Evolutionary conservation across 2,888 invertebrate species (phyloP).

Genomic region (Lepidocyrtinus sp.): DNA sequence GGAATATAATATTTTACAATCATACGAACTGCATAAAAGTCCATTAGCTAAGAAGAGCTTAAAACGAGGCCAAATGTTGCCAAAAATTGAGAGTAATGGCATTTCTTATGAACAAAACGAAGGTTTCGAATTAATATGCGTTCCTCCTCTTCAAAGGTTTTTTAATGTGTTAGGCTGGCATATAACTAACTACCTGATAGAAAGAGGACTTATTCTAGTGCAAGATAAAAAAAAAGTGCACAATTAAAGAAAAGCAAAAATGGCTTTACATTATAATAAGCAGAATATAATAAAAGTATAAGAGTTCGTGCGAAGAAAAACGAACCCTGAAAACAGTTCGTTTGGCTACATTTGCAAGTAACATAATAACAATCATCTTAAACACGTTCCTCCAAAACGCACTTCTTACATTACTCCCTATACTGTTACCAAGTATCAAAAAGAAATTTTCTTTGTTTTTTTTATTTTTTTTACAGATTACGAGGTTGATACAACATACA

Average conservation of each 20-base stretch:
- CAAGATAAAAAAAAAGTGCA: background rate
- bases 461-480: background rate
- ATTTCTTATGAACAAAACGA: background rate
- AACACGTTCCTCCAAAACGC: background rate
- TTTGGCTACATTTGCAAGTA: background rate
- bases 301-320: background rate
- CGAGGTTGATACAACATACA: constrained; percentile 20
- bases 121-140: no score
- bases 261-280: background rate
- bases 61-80: background rate
- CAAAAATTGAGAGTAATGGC: background rate
- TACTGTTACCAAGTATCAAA: background rate
- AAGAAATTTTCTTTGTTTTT: background rate
- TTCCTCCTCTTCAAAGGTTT: no score
- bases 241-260: background rate
- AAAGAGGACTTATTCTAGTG: no score
- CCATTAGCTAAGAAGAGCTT: background rate
- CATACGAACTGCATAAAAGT: background rate
- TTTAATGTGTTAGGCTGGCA: no score
- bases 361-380: background rate
- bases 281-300: background rate
- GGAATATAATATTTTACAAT: background rate
- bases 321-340: background rate
- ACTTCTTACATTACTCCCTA: background rate
- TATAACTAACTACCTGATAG: no score